Evolutionary conservation across 1,140 invertebrate genomes (phyloP), one percentile per base, ranked within the genome.

Genomic region (Araneus ventricosus): DNA sequence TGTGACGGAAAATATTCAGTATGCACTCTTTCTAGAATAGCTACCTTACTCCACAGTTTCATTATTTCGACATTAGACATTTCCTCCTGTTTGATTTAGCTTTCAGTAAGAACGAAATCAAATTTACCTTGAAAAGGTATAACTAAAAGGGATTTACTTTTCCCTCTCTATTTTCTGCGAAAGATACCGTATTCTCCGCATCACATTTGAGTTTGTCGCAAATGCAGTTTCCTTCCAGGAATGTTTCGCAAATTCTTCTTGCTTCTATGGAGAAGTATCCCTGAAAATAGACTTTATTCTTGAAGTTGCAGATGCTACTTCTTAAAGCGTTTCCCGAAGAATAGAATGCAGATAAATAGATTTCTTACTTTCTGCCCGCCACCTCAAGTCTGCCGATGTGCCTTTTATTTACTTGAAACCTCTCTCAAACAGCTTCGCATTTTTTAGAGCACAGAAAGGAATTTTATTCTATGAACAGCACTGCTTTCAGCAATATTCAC

Each of bases 341-440:
- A 87, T 63, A 63, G 85, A 87, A 57, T 87, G 85, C 27, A 37
- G 57, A 59, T 87, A 61, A 87, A 87, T 87, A 61, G 85, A 87
- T 87, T 63, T 30, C 24, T 87, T 61, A 4, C 59, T 30, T 24
- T 14, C 22, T 61, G 30, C 7, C 59, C 30, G 6, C 8, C 82
- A 17, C 52, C 82, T 2, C 24, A 52, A 84, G 82, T 27, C 41
- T 84, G 82, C 52, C 22, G 82, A n/a, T 30, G 80, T 84, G n/a
- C 27, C n/a, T 0, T 52, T 14, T 52, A 14, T 84, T 57, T 84
- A 52, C 24, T n/a, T 57, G 39, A 14, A 57, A 27, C 24, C 6
- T 52, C 45, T 24, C 20, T 20, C 10, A 41, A 37, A 57, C 24
- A 27, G 10, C 10, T 84, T 57, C 34, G 4, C 52, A n/a, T 82